Percentiles rank a stretch among this genome's conserved stretches.
These are phyloP conservation scores for Julus scanicus DNA, from an alignment of 2,888 invertebrate species.

Conservation along the genomic window DNA sequence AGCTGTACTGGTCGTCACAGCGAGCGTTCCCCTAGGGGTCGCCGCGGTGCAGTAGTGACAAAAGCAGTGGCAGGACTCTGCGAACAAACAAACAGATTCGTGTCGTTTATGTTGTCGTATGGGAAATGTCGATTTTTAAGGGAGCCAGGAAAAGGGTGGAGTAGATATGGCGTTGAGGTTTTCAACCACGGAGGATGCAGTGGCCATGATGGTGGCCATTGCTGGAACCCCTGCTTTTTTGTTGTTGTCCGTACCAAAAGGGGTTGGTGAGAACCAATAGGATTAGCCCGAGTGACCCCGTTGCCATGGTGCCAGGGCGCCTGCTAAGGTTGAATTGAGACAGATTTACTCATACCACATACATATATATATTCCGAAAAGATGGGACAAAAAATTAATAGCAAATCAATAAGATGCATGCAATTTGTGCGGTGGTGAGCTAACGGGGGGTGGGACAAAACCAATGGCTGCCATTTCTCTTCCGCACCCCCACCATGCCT, in stretches of 20 bases:
- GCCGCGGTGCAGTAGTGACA: constrained; percentile 17
- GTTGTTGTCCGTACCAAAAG: constrained; percentile 28
- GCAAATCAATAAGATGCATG: constrained; percentile 55
- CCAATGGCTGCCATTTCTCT: constrained; percentile 17
- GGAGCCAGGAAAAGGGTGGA: constrained; percentile 37
- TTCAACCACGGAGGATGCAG: constrained; percentile 17
- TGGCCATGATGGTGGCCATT: constrained; percentile 13
- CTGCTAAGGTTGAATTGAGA: constrained; percentile 46
- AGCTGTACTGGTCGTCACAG: background rate
- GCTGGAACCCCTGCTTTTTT: background rate
- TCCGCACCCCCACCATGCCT: background rate
- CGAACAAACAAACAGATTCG: constrained; percentile 31
- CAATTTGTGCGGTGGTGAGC: constrained; percentile 55
- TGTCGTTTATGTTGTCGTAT: background rate
- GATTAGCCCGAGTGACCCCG: constrained; percentile 48
- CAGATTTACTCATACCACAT: constrained; percentile 49
- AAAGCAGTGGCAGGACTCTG: background rate
- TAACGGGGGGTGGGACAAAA: constrained; percentile 28
- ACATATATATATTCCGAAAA: constrained; percentile 35
- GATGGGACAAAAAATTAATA: constrained; percentile 55
- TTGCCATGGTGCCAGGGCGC: constrained; percentile 49
- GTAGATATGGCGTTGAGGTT: constrained; percentile 14
- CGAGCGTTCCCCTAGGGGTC: background rate
- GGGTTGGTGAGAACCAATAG: constrained; percentile 49
- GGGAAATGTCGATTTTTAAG: constrained; percentile 8